A percentile compares a stretch with the other conserved stretches of the same genome.
phyloP scores from a whole-genome alignment of 2,797 vertebrate genomes.

The Erpetoichthys calabaricus region DNA sequence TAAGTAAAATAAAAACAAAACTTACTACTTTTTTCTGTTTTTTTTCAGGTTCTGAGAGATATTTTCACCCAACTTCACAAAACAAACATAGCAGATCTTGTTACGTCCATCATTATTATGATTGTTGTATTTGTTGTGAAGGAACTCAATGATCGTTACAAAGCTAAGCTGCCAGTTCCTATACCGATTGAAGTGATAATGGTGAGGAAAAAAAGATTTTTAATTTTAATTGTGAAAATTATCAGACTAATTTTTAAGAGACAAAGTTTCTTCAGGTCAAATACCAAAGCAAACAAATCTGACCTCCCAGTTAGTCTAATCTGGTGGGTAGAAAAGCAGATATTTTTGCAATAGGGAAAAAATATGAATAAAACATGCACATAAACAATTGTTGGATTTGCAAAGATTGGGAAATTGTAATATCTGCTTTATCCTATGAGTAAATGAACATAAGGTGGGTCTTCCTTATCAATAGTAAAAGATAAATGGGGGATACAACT shows the following conservation, averaged over 20 bases:
- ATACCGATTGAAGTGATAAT: constrained; percentile 86
- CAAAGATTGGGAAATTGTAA: no score
- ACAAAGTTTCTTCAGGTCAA: background rate
- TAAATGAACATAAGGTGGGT: no score
- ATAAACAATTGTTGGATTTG: no score
- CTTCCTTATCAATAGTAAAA: no score
- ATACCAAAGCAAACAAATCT: no score
- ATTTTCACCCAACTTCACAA: constrained; percentile 64
- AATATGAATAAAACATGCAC: no score
- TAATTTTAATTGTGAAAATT: background rate
- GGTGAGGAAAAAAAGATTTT: constrained; percentile 44
- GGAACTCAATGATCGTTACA: constrained; percentile 78
- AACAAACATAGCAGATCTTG: constrained; percentile 72
- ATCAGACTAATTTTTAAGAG: background rate
- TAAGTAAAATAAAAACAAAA: no score
- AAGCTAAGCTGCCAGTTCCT: constrained; percentile 72
- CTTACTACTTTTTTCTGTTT: constrained; percentile 9
- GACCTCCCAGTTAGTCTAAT: no score
- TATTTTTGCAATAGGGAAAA: no score
- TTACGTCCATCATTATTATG: constrained; percentile 71
- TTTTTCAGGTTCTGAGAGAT: constrained; percentile 57
- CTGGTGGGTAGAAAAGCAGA: no score
- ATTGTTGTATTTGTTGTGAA: constrained; percentile 69
- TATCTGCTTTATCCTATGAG: no score
- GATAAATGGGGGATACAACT: no score